Percentiles rank a stretch among this genome's conserved stretches.
phyloP scores from a whole-genome alignment of 2,797 vertebrate species.

The Coregonus sp. region DNA sequence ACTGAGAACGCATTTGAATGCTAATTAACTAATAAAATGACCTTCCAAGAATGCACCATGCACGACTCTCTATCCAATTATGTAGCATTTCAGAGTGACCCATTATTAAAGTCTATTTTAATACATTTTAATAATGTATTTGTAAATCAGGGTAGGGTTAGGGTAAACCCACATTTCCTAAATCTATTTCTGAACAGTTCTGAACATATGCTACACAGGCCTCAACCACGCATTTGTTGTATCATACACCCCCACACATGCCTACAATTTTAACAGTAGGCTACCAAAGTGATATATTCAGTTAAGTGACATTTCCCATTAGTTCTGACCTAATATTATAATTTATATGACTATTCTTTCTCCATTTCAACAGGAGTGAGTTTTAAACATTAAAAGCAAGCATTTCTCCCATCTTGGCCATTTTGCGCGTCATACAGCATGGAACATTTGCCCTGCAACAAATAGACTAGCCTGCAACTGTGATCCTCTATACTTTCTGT shows the following conservation, averaged over 20 bases:
- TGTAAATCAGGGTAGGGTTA: background rate
- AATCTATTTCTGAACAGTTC: background rate
- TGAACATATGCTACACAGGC: background rate
- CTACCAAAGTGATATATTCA: background rate
- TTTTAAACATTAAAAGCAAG: background rate
- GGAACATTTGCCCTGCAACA: background rate
- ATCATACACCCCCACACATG: too few relatives aligned
- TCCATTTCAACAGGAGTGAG: background rate
- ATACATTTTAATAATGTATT: background rate
- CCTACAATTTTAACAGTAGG: too few relatives aligned
- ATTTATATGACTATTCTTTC: background rate
- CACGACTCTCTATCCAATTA: background rate
- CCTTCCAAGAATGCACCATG: background rate
- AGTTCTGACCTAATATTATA: background rate
- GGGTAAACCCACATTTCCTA: background rate
- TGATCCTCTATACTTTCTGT: background rate
- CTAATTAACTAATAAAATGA: background rate
- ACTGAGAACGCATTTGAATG: background rate
- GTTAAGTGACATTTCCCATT: background rate
- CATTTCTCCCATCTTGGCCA: background rate
- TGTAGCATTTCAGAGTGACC: background rate
- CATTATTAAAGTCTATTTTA: too few relatives aligned
- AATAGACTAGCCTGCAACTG: background rate
- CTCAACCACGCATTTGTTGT: background rate
- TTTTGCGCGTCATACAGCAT: background rate